A percentile compares a stretch with the other conserved stretches of the same genome.
phyloP scores from a whole-genome alignment of 1,140 invertebrate species.

The Ericerus pela region DNA sequence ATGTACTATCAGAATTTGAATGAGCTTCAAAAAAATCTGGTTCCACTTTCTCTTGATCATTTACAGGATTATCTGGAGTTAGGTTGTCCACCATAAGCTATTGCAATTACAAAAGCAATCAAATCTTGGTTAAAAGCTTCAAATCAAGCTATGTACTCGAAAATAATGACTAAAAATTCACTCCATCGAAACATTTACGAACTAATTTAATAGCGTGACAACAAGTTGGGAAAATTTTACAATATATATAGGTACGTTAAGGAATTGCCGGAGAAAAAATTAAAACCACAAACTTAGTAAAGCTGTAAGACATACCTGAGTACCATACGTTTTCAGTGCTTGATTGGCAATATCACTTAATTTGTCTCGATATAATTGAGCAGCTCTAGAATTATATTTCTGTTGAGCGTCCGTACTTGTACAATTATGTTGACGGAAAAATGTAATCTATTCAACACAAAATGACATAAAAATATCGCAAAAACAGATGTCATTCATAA shows the following conservation, averaged over 20 bases:
- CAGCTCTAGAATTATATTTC: conserved; percentile 94
- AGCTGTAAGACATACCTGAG: conserved; percentile 49
- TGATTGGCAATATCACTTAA: conserved; percentile 58
- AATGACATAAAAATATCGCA: conserved; percentile 12
- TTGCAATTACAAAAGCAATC: too few relatives aligned
- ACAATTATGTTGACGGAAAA: conserved; percentile 89
- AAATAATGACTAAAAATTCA: too few relatives aligned
- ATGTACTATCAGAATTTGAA: conserved; percentile 18
- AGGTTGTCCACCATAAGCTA: conserved; percentile 4
- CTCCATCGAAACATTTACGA: too few relatives aligned
- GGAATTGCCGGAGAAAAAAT: neutral
- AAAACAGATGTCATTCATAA: neutral
- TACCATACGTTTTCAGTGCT: conserved; percentile 77
- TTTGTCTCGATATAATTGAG: conserved; percentile 82
- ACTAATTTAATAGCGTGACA: too few relatives aligned
- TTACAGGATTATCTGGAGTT: neutral
- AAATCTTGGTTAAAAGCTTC: too few relatives aligned
- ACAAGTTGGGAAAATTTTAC: neutral
- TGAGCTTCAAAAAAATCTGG: conserved; percentile 72
- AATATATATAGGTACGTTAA: neutral
- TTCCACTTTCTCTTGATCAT: conserved; percentile 38
- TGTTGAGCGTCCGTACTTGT: conserved; percentile 82
- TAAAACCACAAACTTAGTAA: neutral
- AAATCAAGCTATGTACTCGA: too few relatives aligned
- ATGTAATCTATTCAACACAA: conserved; percentile 53